A percentile compares a stretch with the other conserved stretches of the same genome.
Evolutionary conservation across 1,140 invertebrate genomes (phyloP).

Genomic region (Drosophila albomicans): DNA sequence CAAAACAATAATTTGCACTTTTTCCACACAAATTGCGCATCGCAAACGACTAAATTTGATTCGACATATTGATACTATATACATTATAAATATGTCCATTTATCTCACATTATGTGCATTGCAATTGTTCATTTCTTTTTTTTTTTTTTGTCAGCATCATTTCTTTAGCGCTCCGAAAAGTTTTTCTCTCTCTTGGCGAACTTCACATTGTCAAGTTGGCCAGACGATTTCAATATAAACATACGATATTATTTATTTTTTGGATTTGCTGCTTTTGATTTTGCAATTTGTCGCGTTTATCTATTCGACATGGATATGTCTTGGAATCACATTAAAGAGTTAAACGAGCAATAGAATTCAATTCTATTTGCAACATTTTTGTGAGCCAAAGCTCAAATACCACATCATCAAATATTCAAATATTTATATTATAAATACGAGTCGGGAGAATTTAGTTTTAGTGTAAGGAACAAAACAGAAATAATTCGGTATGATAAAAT

Average conservation of each 20-base stretch:
- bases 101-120: constrained; percentile 57
- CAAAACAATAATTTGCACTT: constrained; percentile 65
- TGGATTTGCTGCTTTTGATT: constrained; percentile 49
- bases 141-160: constrained; percentile 41
- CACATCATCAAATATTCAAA: background rate
- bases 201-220: constrained; percentile 77
- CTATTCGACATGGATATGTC: constrained; percentile 49
- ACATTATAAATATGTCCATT: constrained; percentile 3
- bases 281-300: constrained; percentile 41
- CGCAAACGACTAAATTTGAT: constrained; percentile 51
- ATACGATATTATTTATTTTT: constrained; percentile 32
- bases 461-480: background rate
- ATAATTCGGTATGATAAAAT: background rate
- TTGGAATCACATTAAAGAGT: constrained; percentile 38
- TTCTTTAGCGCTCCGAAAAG: constrained; percentile 51
- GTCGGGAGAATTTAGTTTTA: background rate
- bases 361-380: constrained; percentile 8
- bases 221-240: constrained; percentile 42
- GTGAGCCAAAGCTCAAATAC: background rate
- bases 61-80: constrained; percentile 10
- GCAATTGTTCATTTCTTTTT: constrained; percentile 36
- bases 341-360: constrained; percentile 4
- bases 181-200: constrained; percentile 55
- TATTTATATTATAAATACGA: background rate
- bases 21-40: constrained; percentile 85